Conservation (phyloP, 2,797 vertebrate species). For the Lithobates sylvaticus region DNA sequence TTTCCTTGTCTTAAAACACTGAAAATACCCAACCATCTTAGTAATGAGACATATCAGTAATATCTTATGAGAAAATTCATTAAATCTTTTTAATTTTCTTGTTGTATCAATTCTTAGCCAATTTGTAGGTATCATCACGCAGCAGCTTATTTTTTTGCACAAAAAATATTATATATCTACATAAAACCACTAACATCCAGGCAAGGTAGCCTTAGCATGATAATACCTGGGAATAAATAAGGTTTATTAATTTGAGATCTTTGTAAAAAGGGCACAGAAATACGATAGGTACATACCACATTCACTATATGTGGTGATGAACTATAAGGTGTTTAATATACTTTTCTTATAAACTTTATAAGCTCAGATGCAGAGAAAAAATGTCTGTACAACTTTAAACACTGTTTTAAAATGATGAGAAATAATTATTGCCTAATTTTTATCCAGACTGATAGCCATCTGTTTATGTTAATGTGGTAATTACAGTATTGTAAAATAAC, state of each 20-base stretch:
- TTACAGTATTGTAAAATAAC: conserved; percentile 28
- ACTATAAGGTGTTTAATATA: background rate
- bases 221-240: background rate
- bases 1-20: too few relatives aligned
- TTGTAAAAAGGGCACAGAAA: background rate
- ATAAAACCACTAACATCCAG: background rate
- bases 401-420: background rate
- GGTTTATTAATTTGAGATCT: background rate
- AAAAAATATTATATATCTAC: background rate
- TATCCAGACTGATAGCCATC: conserved; percentile 23
- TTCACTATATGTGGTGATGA: background rate
- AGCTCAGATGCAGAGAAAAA: background rate
- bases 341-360: background rate
- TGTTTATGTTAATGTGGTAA: conserved; percentile 36
- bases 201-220: background rate
- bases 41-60: too few relatives aligned
- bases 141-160: too few relatives aligned
- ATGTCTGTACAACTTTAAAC: background rate
- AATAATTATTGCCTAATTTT: background rate
- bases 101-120: too few relatives aligned
- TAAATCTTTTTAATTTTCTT: too few relatives aligned
- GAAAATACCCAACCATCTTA: too few relatives aligned
- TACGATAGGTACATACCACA: background rate
- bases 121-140: too few relatives aligned
- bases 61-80: too few relatives aligned